Conservation (phyloP, 2,113 vertebrate species). For the Psittacara wagleri region DNA sequence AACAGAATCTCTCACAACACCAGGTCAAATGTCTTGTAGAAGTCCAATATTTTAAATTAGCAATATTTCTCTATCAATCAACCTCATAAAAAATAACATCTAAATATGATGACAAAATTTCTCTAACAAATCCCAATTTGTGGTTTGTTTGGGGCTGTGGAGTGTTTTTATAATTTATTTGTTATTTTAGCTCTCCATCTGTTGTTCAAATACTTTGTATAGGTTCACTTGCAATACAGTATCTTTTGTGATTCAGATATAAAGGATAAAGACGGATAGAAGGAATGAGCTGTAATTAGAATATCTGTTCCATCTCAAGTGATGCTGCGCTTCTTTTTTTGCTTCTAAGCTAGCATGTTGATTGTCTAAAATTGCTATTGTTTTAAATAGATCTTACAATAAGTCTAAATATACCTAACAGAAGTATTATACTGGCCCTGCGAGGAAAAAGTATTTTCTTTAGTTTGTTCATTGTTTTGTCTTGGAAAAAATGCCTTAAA, state of each 20-base stretch:
- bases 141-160: background rate
- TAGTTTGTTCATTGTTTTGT: background rate
- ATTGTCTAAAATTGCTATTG: background rate
- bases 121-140: fast-evolving
- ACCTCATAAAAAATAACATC: background rate
- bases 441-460: background rate
- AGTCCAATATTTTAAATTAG: background rate
- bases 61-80: background rate
- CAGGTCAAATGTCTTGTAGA: background rate
- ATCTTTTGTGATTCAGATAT: background rate
- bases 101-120: background rate
- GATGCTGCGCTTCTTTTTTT: background rate
- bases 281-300: background rate
- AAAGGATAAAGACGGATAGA: background rate
- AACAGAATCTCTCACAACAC: background rate
- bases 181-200: background rate
- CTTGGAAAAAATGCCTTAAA: background rate
- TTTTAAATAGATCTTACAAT: background rate
- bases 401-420: background rate
- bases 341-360: background rate
- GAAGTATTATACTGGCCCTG: background rate
- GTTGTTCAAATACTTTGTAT: background rate
- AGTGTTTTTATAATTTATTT: background rate
- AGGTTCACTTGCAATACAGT: background rate
- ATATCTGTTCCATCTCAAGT: background rate